Evolutionary conservation across 2,113 vertebrate genomes (phyloP).

Genomic region (Rostratula benghalensis): DNA sequence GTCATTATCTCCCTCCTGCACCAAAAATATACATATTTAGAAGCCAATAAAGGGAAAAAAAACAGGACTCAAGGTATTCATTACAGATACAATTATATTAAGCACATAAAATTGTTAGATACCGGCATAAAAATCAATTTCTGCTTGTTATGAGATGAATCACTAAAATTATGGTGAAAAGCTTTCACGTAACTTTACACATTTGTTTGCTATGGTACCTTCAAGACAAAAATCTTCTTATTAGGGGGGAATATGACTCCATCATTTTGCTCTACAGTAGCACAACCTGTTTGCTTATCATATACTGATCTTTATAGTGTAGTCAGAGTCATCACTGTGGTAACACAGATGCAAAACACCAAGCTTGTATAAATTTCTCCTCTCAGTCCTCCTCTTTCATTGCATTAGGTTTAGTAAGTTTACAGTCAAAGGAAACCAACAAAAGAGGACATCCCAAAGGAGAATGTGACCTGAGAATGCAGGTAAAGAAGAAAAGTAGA

Average conservation of each 20-base stretch:
- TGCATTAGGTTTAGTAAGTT: not conserved
- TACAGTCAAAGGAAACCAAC: not conserved
- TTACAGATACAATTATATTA: not conserved
- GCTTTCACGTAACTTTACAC: not conserved
- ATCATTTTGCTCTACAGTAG: not conserved
- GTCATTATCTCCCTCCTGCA: not conserved
- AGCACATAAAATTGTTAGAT: constrained; percentile 2
- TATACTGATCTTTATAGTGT: not conserved
- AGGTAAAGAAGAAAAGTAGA: not conserved
- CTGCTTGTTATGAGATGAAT: not conserved
- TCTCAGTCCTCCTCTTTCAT: not conserved
- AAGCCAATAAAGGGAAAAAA: not conserved
- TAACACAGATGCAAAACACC: not conserved
- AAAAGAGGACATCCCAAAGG: not conserved
- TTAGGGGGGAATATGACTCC: not conserved
- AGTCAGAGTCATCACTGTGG: not conserved
- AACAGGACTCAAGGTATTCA: not conserved
- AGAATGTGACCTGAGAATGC: not conserved
- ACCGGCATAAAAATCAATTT: constrained; percentile 51
- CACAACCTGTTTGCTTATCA: not conserved
- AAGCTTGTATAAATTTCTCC: not conserved
- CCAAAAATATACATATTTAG: not conserved
- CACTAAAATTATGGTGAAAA: not conserved
- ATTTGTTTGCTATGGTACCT: not conserved
- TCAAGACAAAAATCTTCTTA: constrained; percentile 5